Conservation (phyloP, 2,888 invertebrate genomes). For the Crioceris asparagi region DNA sequence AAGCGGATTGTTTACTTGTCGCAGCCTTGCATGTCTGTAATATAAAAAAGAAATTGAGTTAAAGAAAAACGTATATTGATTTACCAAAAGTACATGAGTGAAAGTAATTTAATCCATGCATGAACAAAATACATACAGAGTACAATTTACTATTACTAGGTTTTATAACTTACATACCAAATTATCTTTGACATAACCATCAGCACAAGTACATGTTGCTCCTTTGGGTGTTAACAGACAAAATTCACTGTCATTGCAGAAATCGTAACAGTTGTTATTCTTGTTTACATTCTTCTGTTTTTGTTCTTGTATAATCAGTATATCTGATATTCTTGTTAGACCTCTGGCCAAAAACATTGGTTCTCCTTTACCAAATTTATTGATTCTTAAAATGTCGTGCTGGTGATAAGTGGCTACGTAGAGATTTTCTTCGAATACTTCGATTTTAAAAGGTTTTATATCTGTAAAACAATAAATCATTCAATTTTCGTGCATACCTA, state of each 20-base stretch:
- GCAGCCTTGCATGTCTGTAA: constrained; percentile 36
- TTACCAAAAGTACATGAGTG: neutral
- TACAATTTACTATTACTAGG: neutral
- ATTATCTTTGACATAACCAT: constrained; percentile 34
- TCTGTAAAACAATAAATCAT: constrained; percentile 29
- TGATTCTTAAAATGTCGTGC: constrained; percentile 51
- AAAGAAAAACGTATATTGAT: neutral
- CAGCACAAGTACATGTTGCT: constrained; percentile 35
- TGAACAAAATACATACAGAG: neutral
- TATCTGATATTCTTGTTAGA: constrained; percentile 48
- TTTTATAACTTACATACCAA: constrained; percentile 24
- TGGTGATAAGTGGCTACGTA: constrained; percentile 55
- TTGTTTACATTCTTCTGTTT: constrained; percentile 44
- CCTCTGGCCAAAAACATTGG: constrained; percentile 46
- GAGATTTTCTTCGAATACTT: constrained; percentile 61
- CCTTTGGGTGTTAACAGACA: constrained; percentile 37
- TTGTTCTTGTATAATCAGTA: constrained; percentile 55
- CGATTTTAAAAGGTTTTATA: constrained; percentile 58
- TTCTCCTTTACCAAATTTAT: constrained; percentile 54
- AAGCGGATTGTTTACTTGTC: constrained; percentile 29
- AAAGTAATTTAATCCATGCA: neutral
- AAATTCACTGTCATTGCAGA: constrained; percentile 54
- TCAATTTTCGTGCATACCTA: too few relatives aligned
- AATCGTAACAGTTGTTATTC: constrained; percentile 48
- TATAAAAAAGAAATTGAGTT: constrained; percentile 10